Conservation (phyloP, 2,113 vertebrate species). For the mouse (Mus musculus) region DNA sequence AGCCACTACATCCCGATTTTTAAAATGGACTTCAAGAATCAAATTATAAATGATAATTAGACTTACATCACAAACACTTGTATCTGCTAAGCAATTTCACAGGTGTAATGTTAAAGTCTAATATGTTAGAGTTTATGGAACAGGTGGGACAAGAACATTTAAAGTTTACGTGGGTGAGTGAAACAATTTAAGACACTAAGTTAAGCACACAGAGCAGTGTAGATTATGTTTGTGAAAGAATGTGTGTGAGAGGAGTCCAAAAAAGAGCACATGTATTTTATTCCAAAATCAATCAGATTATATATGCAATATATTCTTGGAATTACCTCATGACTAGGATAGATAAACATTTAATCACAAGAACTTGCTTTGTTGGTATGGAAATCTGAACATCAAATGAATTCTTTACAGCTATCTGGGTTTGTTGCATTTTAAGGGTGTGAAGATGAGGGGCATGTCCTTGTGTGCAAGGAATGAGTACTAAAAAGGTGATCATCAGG, state of each 20-base stretch:
- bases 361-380: not conserved
- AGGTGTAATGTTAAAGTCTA: not conserved
- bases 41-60: not conserved
- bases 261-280: not conserved
- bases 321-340: not conserved
- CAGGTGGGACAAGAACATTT: not conserved
- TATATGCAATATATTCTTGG: not conserved
- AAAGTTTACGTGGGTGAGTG: not conserved
- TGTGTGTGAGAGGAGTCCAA: rapidly evolving
- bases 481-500: not conserved
- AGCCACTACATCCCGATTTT: too few relatives aligned
- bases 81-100: not conserved
- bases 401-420: not conserved
- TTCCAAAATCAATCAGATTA: not conserved
- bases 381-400: not conserved
- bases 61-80: not conserved
- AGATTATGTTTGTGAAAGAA: rapidly evolving
- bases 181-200: not conserved
- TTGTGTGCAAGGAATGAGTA: not conserved
- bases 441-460: not conserved
- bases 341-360: not conserved
- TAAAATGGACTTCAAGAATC: not conserved
- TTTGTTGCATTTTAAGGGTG: not conserved
- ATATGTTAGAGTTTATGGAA: not conserved
- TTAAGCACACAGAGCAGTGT: not conserved